Evolutionary conservation across 2,888 invertebrate genomes (phyloP).

Genomic region (Temnothorax unifasciatus): DNA sequence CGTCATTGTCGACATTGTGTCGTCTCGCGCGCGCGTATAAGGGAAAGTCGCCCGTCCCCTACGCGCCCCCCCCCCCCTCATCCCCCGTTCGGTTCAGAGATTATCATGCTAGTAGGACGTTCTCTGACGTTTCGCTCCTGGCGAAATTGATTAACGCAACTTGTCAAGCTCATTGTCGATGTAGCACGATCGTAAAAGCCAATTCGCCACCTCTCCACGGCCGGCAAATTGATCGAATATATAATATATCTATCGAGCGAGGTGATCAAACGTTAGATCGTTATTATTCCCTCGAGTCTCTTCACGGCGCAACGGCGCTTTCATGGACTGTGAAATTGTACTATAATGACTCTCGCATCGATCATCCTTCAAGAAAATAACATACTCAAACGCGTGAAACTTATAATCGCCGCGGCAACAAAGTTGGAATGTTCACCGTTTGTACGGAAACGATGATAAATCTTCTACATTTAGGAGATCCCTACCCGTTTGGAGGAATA

Average conservation of each 20-base stretch:
- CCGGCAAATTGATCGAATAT: neutral
- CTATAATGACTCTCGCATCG: conserved; percentile 53
- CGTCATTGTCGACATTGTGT: conserved; percentile 20
- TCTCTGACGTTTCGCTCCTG: neutral
- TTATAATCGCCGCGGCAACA: neutral
- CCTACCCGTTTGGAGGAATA: too few relatives aligned
- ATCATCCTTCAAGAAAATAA: conserved; percentile 37
- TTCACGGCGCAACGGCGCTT: neutral
- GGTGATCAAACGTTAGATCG: conserved; percentile 37
- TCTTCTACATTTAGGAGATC: neutral
- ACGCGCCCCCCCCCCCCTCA: neutral
- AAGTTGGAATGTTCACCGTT: neutral
- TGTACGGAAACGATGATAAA: neutral
- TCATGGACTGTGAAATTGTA: conserved; percentile 50
- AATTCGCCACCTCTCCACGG: neutral
- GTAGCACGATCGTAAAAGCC: neutral
- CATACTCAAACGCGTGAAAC: neutral
- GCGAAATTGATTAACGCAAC: conserved; percentile 24
- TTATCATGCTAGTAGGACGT: conserved; percentile 47
- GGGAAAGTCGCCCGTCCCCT: neutral
- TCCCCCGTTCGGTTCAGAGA: conserved; percentile 21
- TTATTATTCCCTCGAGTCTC: conserved; percentile 11
- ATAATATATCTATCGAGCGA: neutral
- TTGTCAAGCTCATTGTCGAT: conserved; percentile 6
- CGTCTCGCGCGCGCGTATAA: neutral